Conservation (phyloP, 1,140 invertebrate genomes). For the Drosophila saltans region DNA sequence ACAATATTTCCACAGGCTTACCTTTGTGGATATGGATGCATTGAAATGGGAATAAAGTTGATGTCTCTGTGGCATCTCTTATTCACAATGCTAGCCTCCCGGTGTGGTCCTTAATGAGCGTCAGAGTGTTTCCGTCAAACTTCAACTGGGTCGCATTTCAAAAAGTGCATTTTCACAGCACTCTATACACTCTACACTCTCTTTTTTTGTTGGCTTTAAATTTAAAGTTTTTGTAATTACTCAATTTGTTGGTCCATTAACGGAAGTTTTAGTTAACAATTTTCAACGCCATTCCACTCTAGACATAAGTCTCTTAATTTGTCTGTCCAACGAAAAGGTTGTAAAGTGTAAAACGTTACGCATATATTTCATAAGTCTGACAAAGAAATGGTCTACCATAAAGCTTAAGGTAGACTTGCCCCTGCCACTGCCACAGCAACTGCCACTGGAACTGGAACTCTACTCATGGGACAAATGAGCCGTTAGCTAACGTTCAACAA, state of each 20-base stretch:
- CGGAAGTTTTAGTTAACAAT: conserved; percentile 32
- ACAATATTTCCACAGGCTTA: conserved; percentile 30
- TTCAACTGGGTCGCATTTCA: conserved; percentile 43
- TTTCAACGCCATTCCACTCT: conserved; percentile 19
- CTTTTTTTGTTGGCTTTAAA: conserved; percentile 25
- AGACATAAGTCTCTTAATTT: conserved; percentile 31
- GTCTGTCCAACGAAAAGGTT: conserved; percentile 24
- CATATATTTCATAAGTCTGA: conserved; percentile 37
- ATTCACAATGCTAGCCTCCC: background rate
- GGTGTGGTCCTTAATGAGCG: conserved; percentile 70
- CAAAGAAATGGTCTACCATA: conserved; percentile 45
- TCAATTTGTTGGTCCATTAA: conserved; percentile 70
- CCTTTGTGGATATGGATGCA: conserved; percentile 43
- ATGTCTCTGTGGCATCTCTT: background rate
- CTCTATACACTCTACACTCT: background rate
- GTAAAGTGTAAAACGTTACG: conserved; percentile 48
- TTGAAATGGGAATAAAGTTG: conserved; percentile 31
- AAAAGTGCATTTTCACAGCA: conserved; percentile 54
- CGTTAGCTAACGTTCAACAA: conserved; percentile 52
- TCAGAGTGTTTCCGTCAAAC: conserved; percentile 47
- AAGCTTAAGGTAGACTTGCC: conserved; percentile 21
- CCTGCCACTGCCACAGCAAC: background rate
- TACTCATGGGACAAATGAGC: conserved; percentile 47
- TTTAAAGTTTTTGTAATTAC: conserved; percentile 60
- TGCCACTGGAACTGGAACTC: background rate